Evolutionary conservation across 2,797 vertebrate species (phyloP).

Genomic region (Sebastes iracundus): DNA sequence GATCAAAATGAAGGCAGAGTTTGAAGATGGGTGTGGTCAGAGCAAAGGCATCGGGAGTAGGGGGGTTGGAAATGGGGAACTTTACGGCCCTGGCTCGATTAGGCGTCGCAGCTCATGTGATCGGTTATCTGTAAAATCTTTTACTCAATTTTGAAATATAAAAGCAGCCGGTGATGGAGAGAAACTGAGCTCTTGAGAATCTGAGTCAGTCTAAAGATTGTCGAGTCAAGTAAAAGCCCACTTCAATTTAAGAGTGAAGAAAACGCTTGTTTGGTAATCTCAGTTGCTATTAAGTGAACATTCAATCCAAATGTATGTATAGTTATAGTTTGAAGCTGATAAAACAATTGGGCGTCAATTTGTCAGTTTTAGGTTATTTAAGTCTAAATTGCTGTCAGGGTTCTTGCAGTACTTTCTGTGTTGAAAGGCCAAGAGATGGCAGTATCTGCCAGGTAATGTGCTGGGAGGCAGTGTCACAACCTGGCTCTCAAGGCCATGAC

Average conservation of each 20-base stretch:
- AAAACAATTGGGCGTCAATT: background rate
- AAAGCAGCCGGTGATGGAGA: too few relatives aligned
- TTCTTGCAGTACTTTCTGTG: background rate
- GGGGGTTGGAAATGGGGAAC: too few relatives aligned
- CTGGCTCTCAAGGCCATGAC: too few relatives aligned
- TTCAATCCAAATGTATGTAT: background rate
- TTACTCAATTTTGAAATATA: background rate
- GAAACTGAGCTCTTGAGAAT: background rate
- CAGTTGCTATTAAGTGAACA: background rate
- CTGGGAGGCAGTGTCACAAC: background rate
- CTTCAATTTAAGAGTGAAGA: background rate
- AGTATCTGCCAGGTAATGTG: background rate
- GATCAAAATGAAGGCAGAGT: background rate
- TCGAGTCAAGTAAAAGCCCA: background rate
- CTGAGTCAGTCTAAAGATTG: background rate
- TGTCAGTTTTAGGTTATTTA: background rate
- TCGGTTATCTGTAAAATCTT: background rate
- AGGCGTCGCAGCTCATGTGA: background rate
- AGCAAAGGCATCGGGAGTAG: too few relatives aligned
- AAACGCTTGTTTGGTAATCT: background rate
- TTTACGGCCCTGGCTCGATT: background rate
- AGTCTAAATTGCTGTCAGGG: background rate
- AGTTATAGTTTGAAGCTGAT: background rate
- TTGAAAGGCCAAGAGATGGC: conserved; percentile 37
- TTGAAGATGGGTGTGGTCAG: background rate